These are phyloP conservation scores for Oceanodroma tethys DNA, from an alignment of 2,113 vertebrate species.

Conservation along the genomic window DNA sequence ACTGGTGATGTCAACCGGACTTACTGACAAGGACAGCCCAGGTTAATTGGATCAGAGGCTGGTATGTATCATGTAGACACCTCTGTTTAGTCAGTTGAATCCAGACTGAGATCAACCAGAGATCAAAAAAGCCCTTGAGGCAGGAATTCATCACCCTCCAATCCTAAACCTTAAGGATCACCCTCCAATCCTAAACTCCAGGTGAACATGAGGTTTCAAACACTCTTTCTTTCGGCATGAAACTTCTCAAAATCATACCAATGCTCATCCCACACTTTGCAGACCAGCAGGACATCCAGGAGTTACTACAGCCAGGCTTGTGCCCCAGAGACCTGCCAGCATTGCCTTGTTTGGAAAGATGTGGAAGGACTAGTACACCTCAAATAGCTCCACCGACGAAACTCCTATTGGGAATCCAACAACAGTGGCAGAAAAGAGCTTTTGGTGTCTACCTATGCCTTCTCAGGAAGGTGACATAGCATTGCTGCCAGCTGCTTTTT, in stretches of 20 bases:
- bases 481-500: background rate
- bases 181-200: background rate
- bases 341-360: background rate
- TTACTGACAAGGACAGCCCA: background rate
- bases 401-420: background rate
- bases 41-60: background rate
- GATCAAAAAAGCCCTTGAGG: background rate
- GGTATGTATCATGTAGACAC: background rate
- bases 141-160: background rate
- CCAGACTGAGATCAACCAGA: background rate
- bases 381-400: accelerated
- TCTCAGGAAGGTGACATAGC: too few species aligned
- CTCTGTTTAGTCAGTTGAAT: background rate
- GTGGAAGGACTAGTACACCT: background rate
- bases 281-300: background rate
- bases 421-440: background rate
- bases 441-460: too few species aligned
- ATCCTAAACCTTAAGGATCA: background rate
- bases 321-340: background rate
- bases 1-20: background rate
- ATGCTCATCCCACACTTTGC: too few species aligned
- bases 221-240: too few species aligned
- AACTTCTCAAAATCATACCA: background rate
- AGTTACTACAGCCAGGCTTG: background rate
- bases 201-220: background rate